A percentile compares a stretch with the other conserved stretches of the same genome.
phyloP scores from a whole-genome alignment of 1,140 invertebrate genomes.

The Ruditapes philippinarum region DNA sequence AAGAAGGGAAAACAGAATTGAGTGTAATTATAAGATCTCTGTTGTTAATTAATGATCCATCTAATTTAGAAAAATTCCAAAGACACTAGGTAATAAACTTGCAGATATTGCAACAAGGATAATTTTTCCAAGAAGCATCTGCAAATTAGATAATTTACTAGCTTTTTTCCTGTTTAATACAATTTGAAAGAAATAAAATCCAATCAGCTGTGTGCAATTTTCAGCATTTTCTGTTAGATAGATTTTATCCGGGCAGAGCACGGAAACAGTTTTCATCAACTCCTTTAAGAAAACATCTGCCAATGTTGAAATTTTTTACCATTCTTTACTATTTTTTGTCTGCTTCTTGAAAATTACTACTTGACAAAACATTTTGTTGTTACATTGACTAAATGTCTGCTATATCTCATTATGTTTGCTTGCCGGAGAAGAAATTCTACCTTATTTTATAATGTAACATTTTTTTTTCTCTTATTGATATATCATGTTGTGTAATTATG shows the following conservation, averaged over 20 bases:
- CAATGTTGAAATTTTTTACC: background rate
- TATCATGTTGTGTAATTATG: background rate
- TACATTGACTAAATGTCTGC: background rate
- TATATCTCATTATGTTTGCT: background rate
- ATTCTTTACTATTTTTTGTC: too few species aligned
- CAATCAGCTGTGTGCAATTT: background rate
- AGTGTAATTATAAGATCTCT: too few species aligned
- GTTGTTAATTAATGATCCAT: too few species aligned
- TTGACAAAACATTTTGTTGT: background rate
- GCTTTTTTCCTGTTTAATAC: background rate
- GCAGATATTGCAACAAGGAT: too few species aligned
- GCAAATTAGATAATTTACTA: background rate
- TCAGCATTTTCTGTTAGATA: background rate
- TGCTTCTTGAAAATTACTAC: background rate
- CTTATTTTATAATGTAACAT: background rate
- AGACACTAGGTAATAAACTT: too few species aligned
- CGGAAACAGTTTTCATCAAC: background rate
- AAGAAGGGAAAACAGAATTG: too few species aligned
- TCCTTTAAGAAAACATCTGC: background rate
- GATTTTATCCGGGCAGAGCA: background rate
- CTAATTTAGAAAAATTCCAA: too few species aligned
- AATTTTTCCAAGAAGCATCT: background rate
- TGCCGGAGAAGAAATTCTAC: background rate
- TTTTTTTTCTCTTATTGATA: constrained; percentile 14
- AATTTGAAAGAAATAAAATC: background rate